A percentile compares a stretch with the other conserved stretches of the same genome.
phyloP scores from a whole-genome alignment of 2,888 invertebrate genomes.

The Lingula anatina region DNA sequence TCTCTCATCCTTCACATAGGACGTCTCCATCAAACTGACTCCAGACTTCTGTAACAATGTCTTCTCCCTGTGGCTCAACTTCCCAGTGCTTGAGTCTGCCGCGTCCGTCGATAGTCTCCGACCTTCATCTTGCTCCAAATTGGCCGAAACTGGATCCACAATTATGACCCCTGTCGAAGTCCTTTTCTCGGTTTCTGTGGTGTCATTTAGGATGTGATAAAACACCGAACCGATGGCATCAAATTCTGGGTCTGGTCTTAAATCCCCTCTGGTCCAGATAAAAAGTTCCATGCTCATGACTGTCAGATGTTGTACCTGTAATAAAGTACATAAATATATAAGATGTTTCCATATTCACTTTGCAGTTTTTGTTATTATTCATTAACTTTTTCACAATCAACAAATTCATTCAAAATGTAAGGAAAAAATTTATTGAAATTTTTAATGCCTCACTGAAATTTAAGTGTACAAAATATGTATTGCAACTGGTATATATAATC shows the following conservation, averaged over 20 bases:
- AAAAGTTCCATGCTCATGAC: slow-evolving; percentile 81
- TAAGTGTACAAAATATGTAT: too few species aligned
- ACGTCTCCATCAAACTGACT: slow-evolving; percentile 24
- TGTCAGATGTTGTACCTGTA: slow-evolving; percentile 61
- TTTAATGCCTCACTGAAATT: too few species aligned
- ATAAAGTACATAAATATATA: background rate
- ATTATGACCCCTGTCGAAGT: slow-evolving; percentile 29
- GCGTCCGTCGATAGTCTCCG: slow-evolving; percentile 1
- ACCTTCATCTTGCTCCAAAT: background rate
- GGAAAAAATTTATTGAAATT: too few species aligned
- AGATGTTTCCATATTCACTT: background rate
- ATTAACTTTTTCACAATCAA: background rate
- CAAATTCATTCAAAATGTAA: background rate
- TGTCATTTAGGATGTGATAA: slow-evolving; percentile 57
- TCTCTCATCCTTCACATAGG: slow-evolving; percentile 63
- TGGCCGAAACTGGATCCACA: slow-evolving; percentile 23
- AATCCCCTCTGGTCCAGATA: slow-evolving; percentile 67
- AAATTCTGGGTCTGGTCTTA: slow-evolving; percentile 72
- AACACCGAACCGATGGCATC: slow-evolving; percentile 79
- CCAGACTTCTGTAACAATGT: slow-evolving; percentile 25
- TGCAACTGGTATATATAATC: too few species aligned
- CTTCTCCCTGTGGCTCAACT: too few species aligned
- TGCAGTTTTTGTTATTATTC: background rate
- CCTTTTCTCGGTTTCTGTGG: slow-evolving; percentile 23
- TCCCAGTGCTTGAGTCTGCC: too few species aligned